Conservation (phyloP, 2,797 vertebrate species). For the Helarctos malayanus region DNA sequence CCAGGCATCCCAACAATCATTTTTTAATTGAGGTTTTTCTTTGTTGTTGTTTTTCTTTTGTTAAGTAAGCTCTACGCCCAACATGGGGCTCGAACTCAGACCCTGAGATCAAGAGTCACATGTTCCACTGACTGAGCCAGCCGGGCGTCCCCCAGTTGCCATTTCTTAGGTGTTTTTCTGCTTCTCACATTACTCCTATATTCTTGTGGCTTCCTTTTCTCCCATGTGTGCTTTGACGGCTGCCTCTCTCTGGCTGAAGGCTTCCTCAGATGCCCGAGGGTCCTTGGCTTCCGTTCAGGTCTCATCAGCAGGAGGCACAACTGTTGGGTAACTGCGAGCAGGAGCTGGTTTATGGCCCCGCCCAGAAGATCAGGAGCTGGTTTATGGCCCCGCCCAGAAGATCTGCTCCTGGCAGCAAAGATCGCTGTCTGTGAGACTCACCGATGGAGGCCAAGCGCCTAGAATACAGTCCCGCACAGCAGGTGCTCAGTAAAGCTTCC, state of each 20-base stretch:
- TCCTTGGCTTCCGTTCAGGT: not conserved
- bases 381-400: accelerated
- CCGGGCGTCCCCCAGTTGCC: not conserved
- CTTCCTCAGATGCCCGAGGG: not conserved
- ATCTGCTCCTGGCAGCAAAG: not conserved
- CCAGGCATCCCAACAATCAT: not conserved
- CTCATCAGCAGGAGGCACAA: not conserved
- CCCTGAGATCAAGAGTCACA: not conserved
- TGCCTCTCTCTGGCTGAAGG: not conserved
- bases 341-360: accelerated
- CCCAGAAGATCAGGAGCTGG: not conserved
- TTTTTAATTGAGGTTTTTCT: not conserved
- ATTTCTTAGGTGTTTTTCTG: not conserved
- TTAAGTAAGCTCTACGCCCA: not conserved
- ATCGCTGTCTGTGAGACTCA: not conserved
- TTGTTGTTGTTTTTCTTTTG: not conserved
- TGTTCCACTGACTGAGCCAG: accelerated
- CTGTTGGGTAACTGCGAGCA: not conserved
- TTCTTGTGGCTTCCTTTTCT: not conserved
- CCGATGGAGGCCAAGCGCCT: not conserved
- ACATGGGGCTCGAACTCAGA: not conserved
- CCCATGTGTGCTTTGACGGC: not conserved
- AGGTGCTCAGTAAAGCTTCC: not conserved
- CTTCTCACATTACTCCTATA: not conserved
- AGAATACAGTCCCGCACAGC: not conserved